These are phyloP conservation scores for Macroglossus sobrinus DNA, from an alignment of 2,113 vertebrate species.

Conservation along the genomic window DNA sequence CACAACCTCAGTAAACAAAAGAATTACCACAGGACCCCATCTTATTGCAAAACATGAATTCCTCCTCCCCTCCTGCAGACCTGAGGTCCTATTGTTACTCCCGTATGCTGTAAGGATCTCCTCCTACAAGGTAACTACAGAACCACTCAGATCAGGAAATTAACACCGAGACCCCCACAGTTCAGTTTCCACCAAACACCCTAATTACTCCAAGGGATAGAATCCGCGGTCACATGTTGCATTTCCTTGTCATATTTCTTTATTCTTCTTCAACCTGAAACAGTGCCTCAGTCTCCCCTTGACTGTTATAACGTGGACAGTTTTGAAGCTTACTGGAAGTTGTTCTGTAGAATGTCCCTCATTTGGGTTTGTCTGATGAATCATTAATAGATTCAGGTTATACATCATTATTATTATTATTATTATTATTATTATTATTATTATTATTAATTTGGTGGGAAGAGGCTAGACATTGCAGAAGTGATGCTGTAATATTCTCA, in stretches of 20 bases:
- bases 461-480: background rate
- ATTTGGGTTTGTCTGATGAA: background rate
- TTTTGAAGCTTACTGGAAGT: background rate
- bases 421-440: no score
- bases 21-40: background rate
- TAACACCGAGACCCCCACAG: background rate
- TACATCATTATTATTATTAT: background rate
- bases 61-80: background rate
- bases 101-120: background rate
- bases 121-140: background rate
- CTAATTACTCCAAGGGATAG: background rate
- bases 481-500: background rate
- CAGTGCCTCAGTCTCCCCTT: background rate
- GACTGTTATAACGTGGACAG: background rate
- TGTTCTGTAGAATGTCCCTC: background rate
- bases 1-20: background rate
- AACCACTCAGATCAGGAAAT: background rate
- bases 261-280: background rate
- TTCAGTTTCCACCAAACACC: background rate
- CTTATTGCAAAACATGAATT: background rate
- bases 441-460: background rate
- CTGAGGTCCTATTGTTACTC: background rate
- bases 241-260: background rate
- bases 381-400: background rate
- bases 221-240: background rate